A percentile compares a stretch with the other conserved stretches of the same genome.
phyloP scores from a whole-genome alignment of 2,797 vertebrate species.

The Gila robusta region DNA sequence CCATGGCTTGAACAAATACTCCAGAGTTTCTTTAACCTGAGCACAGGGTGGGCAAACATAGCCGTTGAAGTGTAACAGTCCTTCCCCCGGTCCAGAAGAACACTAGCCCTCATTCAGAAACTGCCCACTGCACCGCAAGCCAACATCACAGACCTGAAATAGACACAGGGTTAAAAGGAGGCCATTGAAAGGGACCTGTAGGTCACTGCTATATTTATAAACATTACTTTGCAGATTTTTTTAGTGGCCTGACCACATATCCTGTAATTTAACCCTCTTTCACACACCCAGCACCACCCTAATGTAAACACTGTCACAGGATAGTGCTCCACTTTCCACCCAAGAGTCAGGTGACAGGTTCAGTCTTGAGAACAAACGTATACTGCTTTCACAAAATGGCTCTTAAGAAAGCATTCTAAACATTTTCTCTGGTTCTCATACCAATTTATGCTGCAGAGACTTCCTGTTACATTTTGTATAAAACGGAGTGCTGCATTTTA shows the following conservation, averaged over 20 bases:
- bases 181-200: conserved; percentile 61
- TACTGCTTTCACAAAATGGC: conserved; percentile 19
- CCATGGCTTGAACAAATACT: conserved; percentile 55
- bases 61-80: conserved; percentile 43
- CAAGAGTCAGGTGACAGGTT: conserved; percentile 42
- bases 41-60: conserved; percentile 55
- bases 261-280: conserved; percentile 62
- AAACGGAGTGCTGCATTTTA: neutral
- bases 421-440: neutral
- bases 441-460: neutral
- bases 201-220: conserved; percentile 70
- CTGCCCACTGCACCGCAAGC: conserved; percentile 54
- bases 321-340: conserved; percentile 36
- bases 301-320: conserved; percentile 41
- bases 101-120: conserved; percentile 60
- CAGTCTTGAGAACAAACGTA: conserved; percentile 10
- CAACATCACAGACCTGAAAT: conserved; percentile 57
- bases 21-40: conserved; percentile 59
- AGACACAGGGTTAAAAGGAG: conserved; percentile 62
- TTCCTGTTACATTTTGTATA: neutral
- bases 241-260: conserved; percentile 65
- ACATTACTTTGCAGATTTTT: conserved; percentile 67
- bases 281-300: conserved; percentile 54
- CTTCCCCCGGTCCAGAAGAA: conserved; percentile 50
- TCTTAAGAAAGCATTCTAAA: neutral